phyloP scores from a whole-genome alignment of 2,113 vertebrate species.

The Pavo muticus region DNA sequence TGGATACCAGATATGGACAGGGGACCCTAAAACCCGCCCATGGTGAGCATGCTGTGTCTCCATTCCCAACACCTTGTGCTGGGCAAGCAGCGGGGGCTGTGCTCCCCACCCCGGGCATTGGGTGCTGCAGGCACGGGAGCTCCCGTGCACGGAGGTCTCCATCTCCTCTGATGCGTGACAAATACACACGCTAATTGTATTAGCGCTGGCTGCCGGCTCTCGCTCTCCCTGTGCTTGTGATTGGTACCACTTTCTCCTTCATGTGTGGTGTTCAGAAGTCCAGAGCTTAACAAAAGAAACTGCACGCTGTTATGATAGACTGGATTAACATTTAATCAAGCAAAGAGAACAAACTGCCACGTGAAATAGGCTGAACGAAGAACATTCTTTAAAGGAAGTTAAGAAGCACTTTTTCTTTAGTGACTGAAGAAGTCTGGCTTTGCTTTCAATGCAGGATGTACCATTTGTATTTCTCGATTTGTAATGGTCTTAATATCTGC shows the following conservation, averaged over 20 bases:
- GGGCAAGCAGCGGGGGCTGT: not conserved
- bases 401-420: not conserved
- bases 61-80: fast-evolving
- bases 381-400: not conserved
- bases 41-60: not conserved
- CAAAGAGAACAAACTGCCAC: not conserved
- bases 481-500: conserved; percentile 63
- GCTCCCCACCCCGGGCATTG: not conserved
- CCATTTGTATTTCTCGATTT: not conserved
- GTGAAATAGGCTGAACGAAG: not conserved
- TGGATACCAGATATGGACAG: not conserved
- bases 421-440: not conserved
- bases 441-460: not conserved
- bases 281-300: not conserved
- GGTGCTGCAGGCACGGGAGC: not conserved
- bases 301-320: not conserved
- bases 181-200: conserved; percentile 24
- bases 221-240: not conserved
- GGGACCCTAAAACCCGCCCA: not conserved
- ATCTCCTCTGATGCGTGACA: conserved; percentile 40
- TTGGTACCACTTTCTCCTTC: conserved; percentile 4
- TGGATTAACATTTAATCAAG: conserved; percentile 4
- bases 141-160: not conserved
- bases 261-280: not conserved
- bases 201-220: not conserved